These are phyloP conservation scores for Corydoras sp. DNA, from an alignment of 2,113 vertebrate genomes.

Conservation along the genomic window DNA sequence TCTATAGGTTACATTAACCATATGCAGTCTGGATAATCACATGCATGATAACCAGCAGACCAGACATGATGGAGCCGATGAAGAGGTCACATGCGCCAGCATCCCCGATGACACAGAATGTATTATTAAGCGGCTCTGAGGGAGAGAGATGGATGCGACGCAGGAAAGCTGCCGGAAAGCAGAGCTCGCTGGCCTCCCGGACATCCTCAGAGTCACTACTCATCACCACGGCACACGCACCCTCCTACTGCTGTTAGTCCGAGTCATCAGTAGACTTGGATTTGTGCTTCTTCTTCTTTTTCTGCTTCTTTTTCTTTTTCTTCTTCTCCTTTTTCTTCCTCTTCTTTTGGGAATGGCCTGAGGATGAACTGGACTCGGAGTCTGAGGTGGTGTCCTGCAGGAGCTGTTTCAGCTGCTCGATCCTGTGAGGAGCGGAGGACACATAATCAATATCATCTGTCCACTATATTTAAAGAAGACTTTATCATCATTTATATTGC, in stretches of 20 bases:
- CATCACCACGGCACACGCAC: neutral
- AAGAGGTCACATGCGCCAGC: conserved; percentile 37
- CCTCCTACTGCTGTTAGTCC: conserved; percentile 56
- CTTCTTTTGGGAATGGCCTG: conserved; percentile 49
- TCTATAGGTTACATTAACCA: neutral
- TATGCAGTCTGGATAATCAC: neutral
- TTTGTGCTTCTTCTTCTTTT: conserved; percentile 69
- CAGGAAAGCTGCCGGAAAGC: conserved; percentile 6
- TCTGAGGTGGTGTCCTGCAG: conserved; percentile 87
- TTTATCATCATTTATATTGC: no score
- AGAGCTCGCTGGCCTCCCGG: conserved; percentile 8
- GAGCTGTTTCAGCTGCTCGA: conserved; percentile 85
- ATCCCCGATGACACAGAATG: conserved; percentile 37
- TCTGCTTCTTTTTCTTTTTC: conserved; percentile 67
- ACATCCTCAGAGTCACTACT: conserved; percentile 1
- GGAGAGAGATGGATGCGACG: conserved; percentile 20
- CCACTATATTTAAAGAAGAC: neutral
- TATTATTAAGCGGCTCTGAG: conserved; percentile 41
- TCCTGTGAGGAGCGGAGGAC: conserved; percentile 61
- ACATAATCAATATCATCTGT: conserved; percentile 6
- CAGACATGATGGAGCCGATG: conserved; percentile 15
- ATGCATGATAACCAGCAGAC: conserved; percentile 8
- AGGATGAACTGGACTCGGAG: conserved; percentile 63
- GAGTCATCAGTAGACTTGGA: conserved; percentile 65
- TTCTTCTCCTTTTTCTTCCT: conserved; percentile 62